Evolutionary conservation across 2,797 vertebrate genomes (phyloP), one percentile per base, ranked within the genome.

Genomic region (Chloroceryle inda): DNA sequence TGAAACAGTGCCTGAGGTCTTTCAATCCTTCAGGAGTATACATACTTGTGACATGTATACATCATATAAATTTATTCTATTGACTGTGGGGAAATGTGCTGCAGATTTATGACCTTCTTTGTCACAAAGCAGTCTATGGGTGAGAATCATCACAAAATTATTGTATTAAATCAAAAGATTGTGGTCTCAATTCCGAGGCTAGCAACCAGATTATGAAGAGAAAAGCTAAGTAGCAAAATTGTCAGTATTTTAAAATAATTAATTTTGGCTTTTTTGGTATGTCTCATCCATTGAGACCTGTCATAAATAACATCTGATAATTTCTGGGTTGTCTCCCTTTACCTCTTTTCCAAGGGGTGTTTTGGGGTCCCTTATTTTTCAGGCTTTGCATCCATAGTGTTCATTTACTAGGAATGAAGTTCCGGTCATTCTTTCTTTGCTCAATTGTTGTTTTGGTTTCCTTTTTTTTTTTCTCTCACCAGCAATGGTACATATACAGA

Each of bases 401-500:
- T 89, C 29, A 13, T 7, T 35, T 81, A 8, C 17, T 72, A 71
- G 12, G 33, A 84, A 21, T 58, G 11, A 4, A 37, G 19, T 72
- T 71, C 21, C 59, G 27, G 16, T 62, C 9, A 6, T 58, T 61
- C 7, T 17, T 35, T 50, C 13, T 33, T 33, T 31, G n/a, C 22
- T 35, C 13, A 0, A 6, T 33, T 23, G 19, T 23, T 33, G 29
- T 40, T 62, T 77, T 63, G n/a, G 19, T 42, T 49, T 1, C 4
- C 53, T 37, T 5, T 3, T 71, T 82, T 49, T 10, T 58, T 75
- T 68, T 20, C 13, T 58, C 18, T 66, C 11, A 50, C 6, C n/a
- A 55, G 1, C 3, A 73, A 3, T 26, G 8, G 15, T 78, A 11
- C 2, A 0, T 24, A 1, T 3, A 35, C 7, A 67, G 14, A 38